Base-by-base conservation (phyloP, 1,140 invertebrate species). In the Euschistus heros region DNA sequence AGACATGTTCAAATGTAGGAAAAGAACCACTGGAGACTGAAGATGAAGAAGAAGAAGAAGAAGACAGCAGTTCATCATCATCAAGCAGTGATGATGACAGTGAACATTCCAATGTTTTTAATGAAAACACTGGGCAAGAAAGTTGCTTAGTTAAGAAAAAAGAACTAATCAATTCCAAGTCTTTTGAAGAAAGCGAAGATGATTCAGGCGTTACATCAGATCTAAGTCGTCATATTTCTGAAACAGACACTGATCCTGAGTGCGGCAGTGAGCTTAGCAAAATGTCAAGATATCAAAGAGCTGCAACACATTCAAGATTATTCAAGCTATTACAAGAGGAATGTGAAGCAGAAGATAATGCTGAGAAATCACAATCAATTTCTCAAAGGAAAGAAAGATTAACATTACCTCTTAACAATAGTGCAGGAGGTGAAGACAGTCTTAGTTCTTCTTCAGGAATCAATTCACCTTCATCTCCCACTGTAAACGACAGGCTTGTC, bases 131-230 rank as follows among this genome's bases (percentile, higher is more conserved):
- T 37, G 14, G 17, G 14, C 2, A 57, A 26, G 54, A 57, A 26
- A 57, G 7, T 24, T 24, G 18, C 24, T 24, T n/a, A 26, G 62
- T 24, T 1, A 61, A 62, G 37, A 68, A 60, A 66, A 22, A 26
- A 15, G 24, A 17, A 17, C 24, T 57, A 10, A 26, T 18, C 0
- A 61, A 42, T 61, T 61, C 59, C 6, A 61, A 76, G 44, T 80
- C 78, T 2, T 74, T 76, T 42, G 80, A 80, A 0, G 80, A 82
- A 67, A 81, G 79, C 42, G 85, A 87, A 68, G 82, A 84, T 54
- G 85, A 87, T 71, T 87, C 85, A 10, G 86, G 85, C 14, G 84
- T 87, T 0, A 86, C 84, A 2, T 84, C 82, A 0, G 85, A 87
- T 70, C 79, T 86, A 71, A 86, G 84, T 68, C 76, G 83, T 44